Evolutionary conservation across 1,140 invertebrate genomes (phyloP).

Genomic region (Lysiphlebus fabarum): DNA sequence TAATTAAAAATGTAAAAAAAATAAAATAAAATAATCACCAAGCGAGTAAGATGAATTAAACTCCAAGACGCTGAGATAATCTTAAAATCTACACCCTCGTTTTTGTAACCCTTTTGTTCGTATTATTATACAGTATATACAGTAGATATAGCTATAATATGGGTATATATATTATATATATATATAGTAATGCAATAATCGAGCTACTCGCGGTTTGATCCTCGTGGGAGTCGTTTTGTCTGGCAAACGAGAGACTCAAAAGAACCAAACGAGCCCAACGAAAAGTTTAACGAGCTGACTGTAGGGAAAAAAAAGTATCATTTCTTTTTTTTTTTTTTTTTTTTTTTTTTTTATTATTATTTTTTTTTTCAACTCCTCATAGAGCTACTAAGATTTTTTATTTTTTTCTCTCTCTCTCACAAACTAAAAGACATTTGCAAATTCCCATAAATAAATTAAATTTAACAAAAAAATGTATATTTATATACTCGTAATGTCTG

Average conservation of each 20-base stretch:
- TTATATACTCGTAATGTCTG: no score
- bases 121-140: slow-evolving; percentile 2
- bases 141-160: no score
- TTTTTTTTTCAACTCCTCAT: no score
- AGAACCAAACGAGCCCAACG: slow-evolving; percentile 43
- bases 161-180: no score
- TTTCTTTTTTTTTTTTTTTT: not conserved
- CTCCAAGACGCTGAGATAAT: slow-evolving; percentile 7
- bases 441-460: no score
- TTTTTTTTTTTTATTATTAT: no score
- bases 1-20: no score
- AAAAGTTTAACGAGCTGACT: slow-evolving; percentile 51
- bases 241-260: slow-evolving; percentile 35
- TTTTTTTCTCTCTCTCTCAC: not conserved
- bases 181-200: slow-evolving; percentile 37
- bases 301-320: not conserved
- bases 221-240: slow-evolving; percentile 39
- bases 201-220: slow-evolving; percentile 33
- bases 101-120: slow-evolving; percentile 23
- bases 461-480: no score
- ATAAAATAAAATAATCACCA: no score
- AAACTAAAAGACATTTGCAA: not conserved
- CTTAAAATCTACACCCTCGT: slow-evolving; percentile 1
- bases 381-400: no score
- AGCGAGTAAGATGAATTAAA: no score